Conservation (phyloP, 2,888 invertebrate genomes). For the Dendrolimus pini region DNA sequence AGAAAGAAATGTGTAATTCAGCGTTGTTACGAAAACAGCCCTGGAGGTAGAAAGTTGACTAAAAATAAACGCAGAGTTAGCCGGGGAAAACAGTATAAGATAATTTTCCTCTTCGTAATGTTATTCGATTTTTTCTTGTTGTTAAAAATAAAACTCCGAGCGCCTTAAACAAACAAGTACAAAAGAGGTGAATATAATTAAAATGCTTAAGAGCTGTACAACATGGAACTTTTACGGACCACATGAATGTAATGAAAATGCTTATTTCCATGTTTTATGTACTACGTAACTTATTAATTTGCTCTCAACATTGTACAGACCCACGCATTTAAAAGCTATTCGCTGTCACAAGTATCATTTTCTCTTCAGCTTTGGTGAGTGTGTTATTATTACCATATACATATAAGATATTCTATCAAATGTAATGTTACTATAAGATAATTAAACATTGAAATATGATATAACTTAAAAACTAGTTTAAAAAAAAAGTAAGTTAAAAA, state of each 20-base stretch:
- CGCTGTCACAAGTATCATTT: neutral
- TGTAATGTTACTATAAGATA: no score
- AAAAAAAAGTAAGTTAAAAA: no score
- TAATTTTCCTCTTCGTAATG: no score
- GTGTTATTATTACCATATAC: no score
- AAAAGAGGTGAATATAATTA: slow-evolving; percentile 18
- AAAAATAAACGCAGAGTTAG: no score
- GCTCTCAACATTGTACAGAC: neutral
- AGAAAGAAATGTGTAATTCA: no score
- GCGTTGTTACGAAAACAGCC: no score
- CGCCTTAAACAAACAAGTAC: slow-evolving; percentile 17
- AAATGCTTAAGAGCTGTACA: slow-evolving; percentile 10
- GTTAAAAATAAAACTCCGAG: slow-evolving; percentile 17
- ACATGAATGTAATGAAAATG: slow-evolving; percentile 2
- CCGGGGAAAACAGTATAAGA: no score
- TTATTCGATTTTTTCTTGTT: slow-evolving; percentile 8
- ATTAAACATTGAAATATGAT: no score
- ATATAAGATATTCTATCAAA: no score
- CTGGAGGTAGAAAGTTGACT: no score
- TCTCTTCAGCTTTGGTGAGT: neutral
- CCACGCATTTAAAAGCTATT: neutral
- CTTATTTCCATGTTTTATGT: neutral
- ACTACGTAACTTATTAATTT: neutral
- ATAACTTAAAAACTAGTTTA: no score
- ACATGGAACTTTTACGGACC: neutral